These are phyloP conservation scores for Phocides pigmalion DNA, from an alignment of 1,140 invertebrate species.

Conservation along the genomic window DNA sequence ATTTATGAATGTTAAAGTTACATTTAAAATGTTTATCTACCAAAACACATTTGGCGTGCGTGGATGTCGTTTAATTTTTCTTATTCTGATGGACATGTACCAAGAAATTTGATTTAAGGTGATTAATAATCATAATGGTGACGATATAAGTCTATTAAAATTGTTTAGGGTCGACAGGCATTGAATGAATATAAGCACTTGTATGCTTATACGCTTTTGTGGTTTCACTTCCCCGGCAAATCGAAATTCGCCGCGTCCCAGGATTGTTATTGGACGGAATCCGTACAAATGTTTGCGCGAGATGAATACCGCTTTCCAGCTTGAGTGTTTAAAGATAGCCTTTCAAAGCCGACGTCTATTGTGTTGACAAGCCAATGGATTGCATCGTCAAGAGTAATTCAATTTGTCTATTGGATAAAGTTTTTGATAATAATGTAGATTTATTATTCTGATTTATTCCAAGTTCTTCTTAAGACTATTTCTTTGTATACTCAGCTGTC, in stretches of 20 bases:
- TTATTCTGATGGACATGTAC: no score
- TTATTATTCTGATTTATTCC: no score
- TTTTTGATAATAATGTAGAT: background rate
- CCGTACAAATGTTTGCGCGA: slow-evolving; percentile 25
- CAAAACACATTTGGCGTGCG: no score
- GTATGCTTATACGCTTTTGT: background rate
- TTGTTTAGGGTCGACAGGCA: background rate
- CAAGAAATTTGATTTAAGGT: no score
- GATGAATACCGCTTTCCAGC: slow-evolving; percentile 17
- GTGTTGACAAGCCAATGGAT: slow-evolving; percentile 15
- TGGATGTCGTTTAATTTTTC: no score
- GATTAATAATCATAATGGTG: no score
- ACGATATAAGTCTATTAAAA: background rate
- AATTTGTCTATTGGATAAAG: background rate
- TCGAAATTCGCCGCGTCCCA: slow-evolving; percentile 9
- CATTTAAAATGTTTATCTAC: no score
- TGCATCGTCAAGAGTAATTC: slow-evolving; percentile 9
- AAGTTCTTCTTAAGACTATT: no score
- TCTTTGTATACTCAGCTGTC: no score
- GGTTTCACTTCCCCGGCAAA: slow-evolving; percentile 3
- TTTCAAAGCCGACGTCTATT: slow-evolving; percentile 16
- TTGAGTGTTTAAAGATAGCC: slow-evolving; percentile 31
- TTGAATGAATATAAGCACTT: background rate
- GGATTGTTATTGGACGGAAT: slow-evolving; percentile 17
- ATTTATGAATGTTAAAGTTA: no score